Conservation (phyloP, 2,113 vertebrate species). For the Setophaga petechia region DNA sequence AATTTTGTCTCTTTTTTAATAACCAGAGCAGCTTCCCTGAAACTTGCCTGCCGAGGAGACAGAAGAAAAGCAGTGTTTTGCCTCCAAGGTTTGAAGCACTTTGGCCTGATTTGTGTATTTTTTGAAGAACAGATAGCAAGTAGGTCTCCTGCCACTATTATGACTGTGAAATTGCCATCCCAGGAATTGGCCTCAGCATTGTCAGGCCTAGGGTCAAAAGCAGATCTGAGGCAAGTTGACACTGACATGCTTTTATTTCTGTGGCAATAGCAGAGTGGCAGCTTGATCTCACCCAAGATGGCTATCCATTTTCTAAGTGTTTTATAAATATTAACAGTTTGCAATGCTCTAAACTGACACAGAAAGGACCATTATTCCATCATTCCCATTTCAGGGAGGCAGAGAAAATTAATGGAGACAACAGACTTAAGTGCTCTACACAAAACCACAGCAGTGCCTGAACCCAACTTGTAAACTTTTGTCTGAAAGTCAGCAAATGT, state of each 20-base stretch:
- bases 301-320: not conserved
- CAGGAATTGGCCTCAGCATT: not conserved
- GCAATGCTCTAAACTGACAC: not conserved
- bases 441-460: not conserved
- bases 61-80: not conserved
- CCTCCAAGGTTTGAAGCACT: not conserved
- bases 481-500: not conserved
- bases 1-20: not conserved
- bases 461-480: not conserved
- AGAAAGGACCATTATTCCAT: not conserved
- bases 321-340: not conserved
- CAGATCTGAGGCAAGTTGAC: not conserved
- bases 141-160: not conserved
- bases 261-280: not conserved
- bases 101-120: not conserved
- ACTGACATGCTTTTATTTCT: not conserved
- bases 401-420: not conserved
- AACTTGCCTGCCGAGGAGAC: not conserved
- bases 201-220: not conserved
- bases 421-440: not conserved
- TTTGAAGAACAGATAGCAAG: not conserved
- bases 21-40: not conserved
- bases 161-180: not conserved
- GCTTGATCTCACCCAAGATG: not conserved
- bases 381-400: not conserved